Evolutionary conservation across 1,140 invertebrate genomes (phyloP).

Genomic region (Nixonia krombeini): DNA sequence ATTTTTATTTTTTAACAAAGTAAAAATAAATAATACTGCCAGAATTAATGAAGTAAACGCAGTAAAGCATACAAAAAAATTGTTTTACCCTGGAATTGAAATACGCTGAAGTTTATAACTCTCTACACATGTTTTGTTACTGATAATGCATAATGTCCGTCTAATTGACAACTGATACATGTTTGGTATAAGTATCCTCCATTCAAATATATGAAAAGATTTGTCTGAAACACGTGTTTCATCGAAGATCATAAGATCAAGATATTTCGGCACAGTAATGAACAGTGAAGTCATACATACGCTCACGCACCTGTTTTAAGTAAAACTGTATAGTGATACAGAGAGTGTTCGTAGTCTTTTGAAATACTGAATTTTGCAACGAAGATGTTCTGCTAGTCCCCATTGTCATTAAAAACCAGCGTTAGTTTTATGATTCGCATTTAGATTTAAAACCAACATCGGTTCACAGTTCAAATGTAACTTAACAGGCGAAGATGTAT

Average conservation of each 20-base stretch:
- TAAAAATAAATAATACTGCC: no score
- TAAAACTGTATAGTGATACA: constrained; percentile 1
- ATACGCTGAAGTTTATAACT: no score
- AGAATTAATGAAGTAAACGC: no score
- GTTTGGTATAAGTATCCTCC: no score
- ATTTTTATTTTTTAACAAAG: no score
- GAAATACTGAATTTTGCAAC: neutral
- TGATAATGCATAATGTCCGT: no score
- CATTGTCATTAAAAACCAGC: neutral
- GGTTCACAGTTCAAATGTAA: constrained; percentile 14
- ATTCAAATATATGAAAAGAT: no score
- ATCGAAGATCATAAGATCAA: neutral
- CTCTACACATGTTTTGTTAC: no score
- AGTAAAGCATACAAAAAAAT: no score
- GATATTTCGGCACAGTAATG: constrained; percentile 7
- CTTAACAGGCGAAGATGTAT: neutral
- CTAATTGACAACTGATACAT: no score
- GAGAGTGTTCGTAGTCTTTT: constrained; percentile 5
- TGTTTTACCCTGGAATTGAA: no score
- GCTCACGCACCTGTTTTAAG: constrained; percentile 32
- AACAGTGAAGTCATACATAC: constrained; percentile 22
- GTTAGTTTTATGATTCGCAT: constrained; percentile 10
- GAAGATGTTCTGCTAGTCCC: neutral
- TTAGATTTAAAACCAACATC: constrained; percentile 21
- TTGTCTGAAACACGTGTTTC: neutral